These are phyloP conservation scores for Tyria jacobaeae DNA, from an alignment of 2,888 invertebrate genomes.

Conservation along the genomic window DNA sequence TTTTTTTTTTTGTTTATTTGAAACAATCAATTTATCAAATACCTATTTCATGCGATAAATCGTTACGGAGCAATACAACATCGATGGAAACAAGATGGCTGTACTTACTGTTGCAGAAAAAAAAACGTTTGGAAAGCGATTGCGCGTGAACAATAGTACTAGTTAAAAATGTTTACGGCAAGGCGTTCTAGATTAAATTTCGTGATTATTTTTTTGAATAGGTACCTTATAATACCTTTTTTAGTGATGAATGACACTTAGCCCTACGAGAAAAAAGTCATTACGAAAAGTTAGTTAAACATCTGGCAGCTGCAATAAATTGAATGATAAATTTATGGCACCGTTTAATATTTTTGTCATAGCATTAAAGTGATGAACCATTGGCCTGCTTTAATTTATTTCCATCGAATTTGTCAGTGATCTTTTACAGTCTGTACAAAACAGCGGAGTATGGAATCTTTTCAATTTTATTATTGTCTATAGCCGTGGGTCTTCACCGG, in stretches of 20 bases:
- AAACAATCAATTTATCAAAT: slow-evolving; percentile 62
- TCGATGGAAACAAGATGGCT: slow-evolving; percentile 62
- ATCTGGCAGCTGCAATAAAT: slow-evolving; percentile 71
- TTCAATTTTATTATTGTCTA: too few relatives aligned
- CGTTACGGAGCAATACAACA: slow-evolving; percentile 53
- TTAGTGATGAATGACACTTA: slow-evolving; percentile 61
- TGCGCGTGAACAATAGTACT: slow-evolving; percentile 49
- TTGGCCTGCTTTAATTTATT: background rate
- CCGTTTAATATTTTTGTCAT: background rate
- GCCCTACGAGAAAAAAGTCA: slow-evolving; percentile 62
- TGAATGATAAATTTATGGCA: slow-evolving; percentile 40
- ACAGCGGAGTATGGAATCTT: too few relatives aligned
- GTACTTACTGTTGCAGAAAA: slow-evolving; percentile 59
- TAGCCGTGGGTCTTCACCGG: too few relatives aligned
- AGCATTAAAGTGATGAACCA: background rate
- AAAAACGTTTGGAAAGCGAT: slow-evolving; percentile 58
- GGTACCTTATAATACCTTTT: too few relatives aligned
- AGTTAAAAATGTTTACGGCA: slow-evolving; percentile 36
- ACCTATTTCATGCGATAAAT: slow-evolving; percentile 60
- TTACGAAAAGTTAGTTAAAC: slow-evolving; percentile 62
- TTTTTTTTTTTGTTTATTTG: slow-evolving; percentile 54
- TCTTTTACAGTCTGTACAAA: too few relatives aligned
- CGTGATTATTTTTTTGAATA: slow-evolving; percentile 16
- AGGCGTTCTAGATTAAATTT: slow-evolving; percentile 31
- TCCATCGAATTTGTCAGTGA: too few relatives aligned